Evolutionary conservation across 2,797 vertebrate genomes (phyloP).

Genomic region (Cuculus canorus): DNA sequence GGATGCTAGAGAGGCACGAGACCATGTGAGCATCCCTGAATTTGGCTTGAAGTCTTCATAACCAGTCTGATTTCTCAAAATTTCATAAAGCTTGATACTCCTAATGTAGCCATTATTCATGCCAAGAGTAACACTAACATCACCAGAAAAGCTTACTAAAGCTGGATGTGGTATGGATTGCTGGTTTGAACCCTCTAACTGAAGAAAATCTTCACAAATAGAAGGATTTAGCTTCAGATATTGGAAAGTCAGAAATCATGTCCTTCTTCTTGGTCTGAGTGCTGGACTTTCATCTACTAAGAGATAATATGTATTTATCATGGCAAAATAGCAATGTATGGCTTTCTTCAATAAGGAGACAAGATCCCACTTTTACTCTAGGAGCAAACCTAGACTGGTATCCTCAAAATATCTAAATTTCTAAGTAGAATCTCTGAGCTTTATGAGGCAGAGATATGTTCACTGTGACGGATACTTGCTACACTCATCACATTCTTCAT

Average conservation of each 20-base stretch:
- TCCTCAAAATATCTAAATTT: background rate
- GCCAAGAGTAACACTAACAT: background rate
- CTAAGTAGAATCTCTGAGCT: background rate
- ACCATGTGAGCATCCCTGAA: background rate
- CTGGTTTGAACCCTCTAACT: background rate
- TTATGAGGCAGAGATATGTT: background rate
- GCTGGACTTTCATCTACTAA: background rate
- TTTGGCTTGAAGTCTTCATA: background rate
- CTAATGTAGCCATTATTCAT: background rate
- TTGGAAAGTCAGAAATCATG: background rate
- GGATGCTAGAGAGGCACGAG: background rate
- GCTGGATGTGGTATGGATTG: background rate
- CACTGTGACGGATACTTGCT: fast-evolving
- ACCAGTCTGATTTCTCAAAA: background rate
- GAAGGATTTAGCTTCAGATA: background rate
- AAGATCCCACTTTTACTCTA: background rate
- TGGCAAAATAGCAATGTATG: background rate
- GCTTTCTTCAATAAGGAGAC: background rate
- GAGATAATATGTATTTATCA: background rate
- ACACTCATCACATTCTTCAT: background rate
- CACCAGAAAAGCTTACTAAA: background rate
- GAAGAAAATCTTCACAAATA: background rate
- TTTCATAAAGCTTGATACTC: background rate
- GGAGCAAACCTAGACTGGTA: background rate
- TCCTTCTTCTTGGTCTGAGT: background rate